Percentiles rank a stretch among this genome's conserved stretches.
phyloP scores from a whole-genome alignment of 2,113 vertebrate species.

The Rhizomys pruinosus region DNA sequence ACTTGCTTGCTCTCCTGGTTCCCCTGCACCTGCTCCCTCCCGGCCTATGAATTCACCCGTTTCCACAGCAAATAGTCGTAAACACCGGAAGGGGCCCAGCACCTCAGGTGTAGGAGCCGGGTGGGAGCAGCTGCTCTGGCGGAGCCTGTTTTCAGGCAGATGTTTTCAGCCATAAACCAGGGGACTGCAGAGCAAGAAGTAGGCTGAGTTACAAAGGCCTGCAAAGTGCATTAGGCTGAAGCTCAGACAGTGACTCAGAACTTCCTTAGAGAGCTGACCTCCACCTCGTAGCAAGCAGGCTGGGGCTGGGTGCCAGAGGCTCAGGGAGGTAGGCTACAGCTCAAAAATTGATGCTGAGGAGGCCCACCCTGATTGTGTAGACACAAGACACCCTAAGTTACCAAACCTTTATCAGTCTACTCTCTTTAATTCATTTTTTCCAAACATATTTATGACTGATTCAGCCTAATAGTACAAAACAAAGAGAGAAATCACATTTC shows the following conservation, averaged over 20 bases:
- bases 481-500: background rate
- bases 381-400: background rate
- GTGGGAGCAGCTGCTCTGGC: background rate
- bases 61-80: slow-evolving; percentile 76
- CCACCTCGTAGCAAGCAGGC: background rate
- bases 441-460: background rate
- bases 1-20: background rate
- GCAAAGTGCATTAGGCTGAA: slow-evolving; percentile 7
- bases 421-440: background rate
- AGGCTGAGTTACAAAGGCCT: slow-evolving; percentile 42
- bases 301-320: background rate
- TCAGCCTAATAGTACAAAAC: background rate
- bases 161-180: slow-evolving; percentile 55
- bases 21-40: slow-evolving; percentile 61
- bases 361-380: background rate
- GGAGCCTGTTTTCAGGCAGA: slow-evolving; percentile 51
- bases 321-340: background rate
- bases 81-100: slow-evolving; percentile 20
- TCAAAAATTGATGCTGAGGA: background rate
- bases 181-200: background rate
- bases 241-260: slow-evolving; percentile 59
- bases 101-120: slow-evolving; percentile 57
- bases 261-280: background rate
- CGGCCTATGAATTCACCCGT: background rate
- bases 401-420: background rate